Conservation (phyloP, 2,888 invertebrate species). For the Ophion slaviceki region DNA sequence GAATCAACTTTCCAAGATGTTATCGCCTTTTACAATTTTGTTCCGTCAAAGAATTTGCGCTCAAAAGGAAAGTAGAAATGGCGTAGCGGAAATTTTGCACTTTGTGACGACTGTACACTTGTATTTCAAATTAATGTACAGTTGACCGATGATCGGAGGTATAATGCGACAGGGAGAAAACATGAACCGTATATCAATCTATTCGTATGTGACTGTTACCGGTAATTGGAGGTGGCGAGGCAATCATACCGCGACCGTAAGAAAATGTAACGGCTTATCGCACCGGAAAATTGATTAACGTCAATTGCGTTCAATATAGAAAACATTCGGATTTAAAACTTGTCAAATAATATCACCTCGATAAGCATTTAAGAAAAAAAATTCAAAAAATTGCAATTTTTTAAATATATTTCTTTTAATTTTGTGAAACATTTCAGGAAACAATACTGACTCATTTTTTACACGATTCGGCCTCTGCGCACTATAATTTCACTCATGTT, state of each 20-base stretch:
- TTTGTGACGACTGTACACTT: constrained; percentile 14
- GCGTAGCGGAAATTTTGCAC: constrained; percentile 11
- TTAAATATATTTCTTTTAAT: too few relatives aligned
- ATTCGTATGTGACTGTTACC: constrained; percentile 29
- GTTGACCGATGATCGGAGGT: constrained; percentile 10
- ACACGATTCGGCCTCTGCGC: too few relatives aligned
- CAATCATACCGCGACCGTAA: constrained; percentile 19
- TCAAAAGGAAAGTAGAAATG: constrained; percentile 4
- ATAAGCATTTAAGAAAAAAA: background rate
- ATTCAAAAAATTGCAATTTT: too few relatives aligned
- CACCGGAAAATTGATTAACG: constrained; percentile 8
- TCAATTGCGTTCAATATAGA: constrained; percentile 20
- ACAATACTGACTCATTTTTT: too few relatives aligned
- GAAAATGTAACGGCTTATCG: constrained; percentile 28
- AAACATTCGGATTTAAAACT: constrained; percentile 21
- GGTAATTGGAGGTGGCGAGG: constrained; percentile 35
- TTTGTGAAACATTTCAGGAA: too few relatives aligned
- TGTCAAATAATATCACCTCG: constrained; percentile 24
- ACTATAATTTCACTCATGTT: too few relatives aligned
- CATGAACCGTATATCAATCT: constrained; percentile 26
- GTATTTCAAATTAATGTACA: constrained; percentile 21
- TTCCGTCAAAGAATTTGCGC: constrained; percentile 19
- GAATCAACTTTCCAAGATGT: constrained; percentile 17
- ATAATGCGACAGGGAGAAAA: constrained; percentile 18
- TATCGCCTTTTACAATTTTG: background rate